Evolutionary conservation across 2,113 vertebrate species (phyloP), one percentile per base, ranked within the genome.

Genomic region (Dasypus novemcinctus): DNA sequence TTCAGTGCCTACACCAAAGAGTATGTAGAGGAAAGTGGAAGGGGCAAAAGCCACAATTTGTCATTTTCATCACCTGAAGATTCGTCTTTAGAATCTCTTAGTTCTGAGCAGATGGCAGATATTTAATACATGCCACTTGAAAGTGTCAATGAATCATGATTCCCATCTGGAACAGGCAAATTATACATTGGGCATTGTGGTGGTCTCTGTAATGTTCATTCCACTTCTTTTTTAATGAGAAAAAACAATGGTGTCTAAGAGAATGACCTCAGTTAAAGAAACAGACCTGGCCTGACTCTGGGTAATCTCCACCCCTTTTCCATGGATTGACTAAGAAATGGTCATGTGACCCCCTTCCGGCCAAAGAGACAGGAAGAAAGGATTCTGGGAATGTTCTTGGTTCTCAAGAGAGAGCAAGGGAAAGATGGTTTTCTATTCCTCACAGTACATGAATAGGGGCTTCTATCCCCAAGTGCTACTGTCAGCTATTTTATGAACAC

Each of bases 41-140:
- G 79, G 46, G 38, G 3, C 52, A 84, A 4, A 66, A 95, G 57
- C 59, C 76, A 89, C 14, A 52, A 12, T 68, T 76, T 81, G 33
- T 66, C 87, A 90, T 92, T 82, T 92, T 83, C 94, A n/a, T 95
- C 92, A 95, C 80, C 90, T 95, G n/a, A n/a, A n/a, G n/a, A n/a
- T n/a, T n/a, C n/a, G n/a, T 90, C 96, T 93, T 92, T 88, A 93
- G 75, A 96, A 33, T 92, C 72, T 92, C 80, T 90, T 92, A 72
- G 61, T 85, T 96, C 90, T 93, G 76, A 96, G 71, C 95, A 97
- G 95, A 97, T 93, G 92, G 90, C 20, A 95, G 78, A 92, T 78
- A 94, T 95, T 94, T 96, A 94, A 93, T 82, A 87, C 83, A 84
- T 15, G 59, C 82, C 83, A 94, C 90, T 94, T 72, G 76, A 95